Percentiles rank a stretch among this genome's conserved stretches.
These are phyloP conservation scores for Thalpophila matura DNA, from an alignment of 2,888 invertebrate species.

Conservation along the genomic window DNA sequence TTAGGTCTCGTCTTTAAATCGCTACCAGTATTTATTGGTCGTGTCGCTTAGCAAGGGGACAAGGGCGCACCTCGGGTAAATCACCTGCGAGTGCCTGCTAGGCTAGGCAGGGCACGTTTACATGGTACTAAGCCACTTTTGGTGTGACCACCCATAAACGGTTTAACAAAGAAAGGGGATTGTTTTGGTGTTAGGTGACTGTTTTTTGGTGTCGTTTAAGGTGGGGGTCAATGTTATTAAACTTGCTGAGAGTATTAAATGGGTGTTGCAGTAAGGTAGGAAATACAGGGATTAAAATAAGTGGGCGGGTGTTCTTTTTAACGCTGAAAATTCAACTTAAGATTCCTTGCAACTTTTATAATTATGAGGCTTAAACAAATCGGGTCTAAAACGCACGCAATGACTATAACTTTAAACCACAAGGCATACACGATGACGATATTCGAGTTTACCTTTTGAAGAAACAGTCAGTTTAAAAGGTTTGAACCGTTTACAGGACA, in stretches of 20 bases:
- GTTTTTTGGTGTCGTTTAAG: slow-evolving; percentile 37
- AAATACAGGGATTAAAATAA: neutral
- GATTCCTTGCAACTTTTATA: neutral
- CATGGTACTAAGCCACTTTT: slow-evolving; percentile 65
- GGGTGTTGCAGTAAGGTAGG: slow-evolving; percentile 3
- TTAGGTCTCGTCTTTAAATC: slow-evolving; percentile 71
- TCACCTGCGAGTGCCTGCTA: slow-evolving; percentile 61
- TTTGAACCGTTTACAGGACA: neutral
- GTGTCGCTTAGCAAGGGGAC: slow-evolving; percentile 62
- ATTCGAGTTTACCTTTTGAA: too few relatives aligned
- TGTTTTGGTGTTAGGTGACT: slow-evolving; percentile 52
- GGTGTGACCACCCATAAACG: slow-evolving; percentile 59
- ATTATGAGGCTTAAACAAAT: neutral
- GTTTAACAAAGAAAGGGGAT: slow-evolving; percentile 52
- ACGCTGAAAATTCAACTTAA: neutral
- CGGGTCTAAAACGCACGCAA: too few relatives aligned
- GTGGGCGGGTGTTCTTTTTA: neutral
- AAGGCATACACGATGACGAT: too few relatives aligned
- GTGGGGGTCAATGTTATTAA: slow-evolving; percentile 30
- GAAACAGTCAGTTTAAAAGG: neutral
- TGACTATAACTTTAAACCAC: too few relatives aligned
- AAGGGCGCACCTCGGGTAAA: slow-evolving; percentile 68
- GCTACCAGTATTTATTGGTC: slow-evolving; percentile 67
- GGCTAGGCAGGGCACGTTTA: slow-evolving; percentile 62
- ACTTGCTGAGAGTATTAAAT: slow-evolving; percentile 22